phyloP scores from a whole-genome alignment of 2,888 invertebrate genomes.

The Sturmia bella region DNA sequence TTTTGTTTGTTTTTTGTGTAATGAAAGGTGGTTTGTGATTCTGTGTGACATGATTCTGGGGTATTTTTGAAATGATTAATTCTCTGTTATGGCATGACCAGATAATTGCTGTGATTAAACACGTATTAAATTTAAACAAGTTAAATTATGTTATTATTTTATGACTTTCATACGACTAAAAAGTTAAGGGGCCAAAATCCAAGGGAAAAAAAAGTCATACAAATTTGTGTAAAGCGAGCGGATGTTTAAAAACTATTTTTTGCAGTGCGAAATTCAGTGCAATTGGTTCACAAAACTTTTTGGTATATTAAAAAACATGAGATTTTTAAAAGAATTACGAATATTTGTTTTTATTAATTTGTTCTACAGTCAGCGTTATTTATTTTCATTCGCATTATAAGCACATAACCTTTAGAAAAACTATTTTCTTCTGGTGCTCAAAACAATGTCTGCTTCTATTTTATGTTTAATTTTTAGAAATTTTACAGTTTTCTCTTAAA shows the following conservation, averaged over 20 bases:
- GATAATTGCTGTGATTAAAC: constrained; percentile 54
- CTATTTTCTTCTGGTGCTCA: too few species aligned
- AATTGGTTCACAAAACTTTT: background rate
- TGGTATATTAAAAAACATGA: too few species aligned
- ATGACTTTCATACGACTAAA: background rate
- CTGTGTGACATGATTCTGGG: constrained; percentile 4
- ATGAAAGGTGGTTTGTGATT: constrained; percentile 16
- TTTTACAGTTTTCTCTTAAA: too few species aligned
- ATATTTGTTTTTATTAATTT: too few species aligned
- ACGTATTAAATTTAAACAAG: constrained; percentile 49
- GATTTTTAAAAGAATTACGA: too few species aligned
- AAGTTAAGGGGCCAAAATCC: background rate
- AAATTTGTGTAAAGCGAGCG: constrained; percentile 13
- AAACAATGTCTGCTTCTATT: too few species aligned
- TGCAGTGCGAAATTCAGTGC: background rate
- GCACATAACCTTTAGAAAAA: too few species aligned
- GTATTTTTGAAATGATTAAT: constrained; percentile 52
- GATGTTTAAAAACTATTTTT: constrained; percentile 7
- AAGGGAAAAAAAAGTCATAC: background rate
- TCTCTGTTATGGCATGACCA: constrained; percentile 25
- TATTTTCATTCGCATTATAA: too few species aligned
- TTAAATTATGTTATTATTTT: constrained; percentile 33
- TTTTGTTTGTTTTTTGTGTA: background rate
- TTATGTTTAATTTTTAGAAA: too few species aligned
- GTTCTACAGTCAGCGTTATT: too few species aligned